These are phyloP conservation scores for Plusia festucae DNA, from an alignment of 2,888 invertebrate species.

Conservation along the genomic window DNA sequence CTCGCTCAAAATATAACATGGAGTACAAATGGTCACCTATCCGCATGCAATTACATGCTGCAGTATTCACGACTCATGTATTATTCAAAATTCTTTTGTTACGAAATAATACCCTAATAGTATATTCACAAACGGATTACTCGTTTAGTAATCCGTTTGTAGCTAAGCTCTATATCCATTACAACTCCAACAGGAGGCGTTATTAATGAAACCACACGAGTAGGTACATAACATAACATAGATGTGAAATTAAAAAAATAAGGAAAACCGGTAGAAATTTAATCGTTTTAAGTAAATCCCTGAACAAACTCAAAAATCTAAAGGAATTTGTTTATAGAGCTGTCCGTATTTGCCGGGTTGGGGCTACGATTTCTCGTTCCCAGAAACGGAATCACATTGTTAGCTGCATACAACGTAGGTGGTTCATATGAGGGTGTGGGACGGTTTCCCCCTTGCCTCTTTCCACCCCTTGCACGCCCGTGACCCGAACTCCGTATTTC, in stretches of 20 bases:
- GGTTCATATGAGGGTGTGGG: conserved; percentile 34
- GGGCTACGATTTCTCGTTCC: conserved; percentile 15
- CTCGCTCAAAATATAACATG: background rate
- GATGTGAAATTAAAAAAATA: conserved; percentile 13
- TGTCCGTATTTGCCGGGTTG: background rate
- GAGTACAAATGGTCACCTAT: background rate
- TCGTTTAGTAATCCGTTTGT: too few species aligned
- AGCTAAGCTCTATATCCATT: conserved; percentile 12
- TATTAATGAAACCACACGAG: conserved; percentile 1
- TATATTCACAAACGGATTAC: background rate
- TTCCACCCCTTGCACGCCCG: conserved; percentile 36
- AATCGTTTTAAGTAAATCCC: conserved; percentile 34
- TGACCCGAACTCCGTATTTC: conserved; percentile 43
- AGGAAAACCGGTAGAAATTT: background rate
- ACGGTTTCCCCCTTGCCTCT: conserved; percentile 23
- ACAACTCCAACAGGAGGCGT: conserved; percentile 20
- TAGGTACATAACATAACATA: conserved; percentile 5
- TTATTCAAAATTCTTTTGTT: background rate
- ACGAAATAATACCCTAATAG: background rate
- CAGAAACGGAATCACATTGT: conserved; percentile 22
- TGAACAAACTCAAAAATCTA: background rate
- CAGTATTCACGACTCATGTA: background rate
- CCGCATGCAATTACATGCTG: background rate
- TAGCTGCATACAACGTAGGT: conserved; percentile 29
- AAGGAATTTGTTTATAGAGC: conserved; percentile 23